Evolutionary conservation across 2,888 invertebrate species (phyloP), one percentile per base, ranked within the genome.

Genomic region (Drosophila limbata): DNA sequence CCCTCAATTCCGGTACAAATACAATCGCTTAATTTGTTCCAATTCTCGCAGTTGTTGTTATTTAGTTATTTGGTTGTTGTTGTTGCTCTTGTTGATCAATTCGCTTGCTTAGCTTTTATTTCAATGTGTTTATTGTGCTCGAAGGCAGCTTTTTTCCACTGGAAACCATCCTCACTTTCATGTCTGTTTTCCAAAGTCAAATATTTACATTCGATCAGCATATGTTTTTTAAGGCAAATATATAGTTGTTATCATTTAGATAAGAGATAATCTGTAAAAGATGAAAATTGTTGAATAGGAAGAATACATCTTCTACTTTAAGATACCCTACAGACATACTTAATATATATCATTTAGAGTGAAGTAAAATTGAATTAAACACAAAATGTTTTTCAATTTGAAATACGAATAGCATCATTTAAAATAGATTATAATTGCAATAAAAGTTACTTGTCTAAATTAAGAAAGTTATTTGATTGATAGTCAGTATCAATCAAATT

Each of bases 61-160:
- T 73, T 75, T 69, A 66, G 63, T 53, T 57, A 51, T 60, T 71
- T 45, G 9, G 56, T 57, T 25, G 25, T 6, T 25, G 25, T 25
- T 25, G 25, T 21, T 55, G 15, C 39, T 68, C 66, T 67, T 87
- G 75, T 70, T 77, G 88, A 88, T 83, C 84, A 85, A 88, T 86
- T 86, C 79, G 88, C 79, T 84, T 81, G 88, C 75, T 85, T 80
- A 78, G 69, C 73, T 79, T 84, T 74, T 74, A 84, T 88, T 78
- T 73, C 66, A 82, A 86, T 77, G 51, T 79, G 66, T 84, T 81
- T 81, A 78, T 87, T 87, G 51, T 65, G 69, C 73, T 66, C 56
- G 65, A 83, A 83, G 86, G 67, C 73, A 67, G 48, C 45, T 56
- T 47, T 59, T 35, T 37, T 52, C 44, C 62, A 60, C 51, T 55